Conservation (phyloP, 30 jellyfish, hydroid and myxozoan species). For the Cassiopea xamachana region DNA sequence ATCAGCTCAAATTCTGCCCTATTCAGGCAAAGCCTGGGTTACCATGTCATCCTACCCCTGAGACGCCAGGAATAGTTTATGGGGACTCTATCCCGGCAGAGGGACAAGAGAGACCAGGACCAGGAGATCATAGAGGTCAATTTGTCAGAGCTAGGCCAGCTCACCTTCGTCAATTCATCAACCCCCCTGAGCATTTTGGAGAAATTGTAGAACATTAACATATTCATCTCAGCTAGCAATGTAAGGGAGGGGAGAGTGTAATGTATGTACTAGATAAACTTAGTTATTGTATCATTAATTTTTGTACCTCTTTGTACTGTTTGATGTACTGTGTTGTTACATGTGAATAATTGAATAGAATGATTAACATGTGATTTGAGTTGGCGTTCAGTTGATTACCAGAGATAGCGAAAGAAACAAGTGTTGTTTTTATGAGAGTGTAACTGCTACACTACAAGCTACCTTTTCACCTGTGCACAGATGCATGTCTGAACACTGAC, state of each 20-base stretch:
- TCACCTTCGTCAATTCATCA: slow-evolving; percentile 29
- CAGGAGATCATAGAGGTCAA: not conserved
- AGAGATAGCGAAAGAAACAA: not conserved
- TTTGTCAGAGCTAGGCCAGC: not conserved
- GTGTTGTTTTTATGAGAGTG: not conserved
- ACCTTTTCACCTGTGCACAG: too few species aligned
- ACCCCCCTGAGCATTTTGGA: slow-evolving; percentile 44
- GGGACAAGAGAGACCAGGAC: not conserved
- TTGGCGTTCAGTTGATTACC: not conserved
- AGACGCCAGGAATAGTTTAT: slow-evolving; percentile 10
- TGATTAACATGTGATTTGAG: not conserved
- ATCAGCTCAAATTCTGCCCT: slow-evolving; percentile 18
- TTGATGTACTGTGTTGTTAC: not conserved
- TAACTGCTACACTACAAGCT: not conserved
- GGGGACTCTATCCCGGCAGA: not conserved
- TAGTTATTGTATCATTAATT: not conserved
- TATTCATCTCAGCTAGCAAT: not conserved
- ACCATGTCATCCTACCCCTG: slow-evolving; percentile 19
- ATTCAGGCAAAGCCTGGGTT: slow-evolving; percentile 10
- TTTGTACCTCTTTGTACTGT: not conserved
- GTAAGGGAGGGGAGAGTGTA: slow-evolving; percentile 7
- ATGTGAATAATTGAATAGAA: not conserved
- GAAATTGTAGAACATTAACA: slow-evolving; percentile 14
- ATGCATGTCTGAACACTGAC: too few species aligned
- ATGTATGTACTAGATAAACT: not conserved